phyloP scores from a whole-genome alignment of 2,113 vertebrate species.

The Tachysurus fulvidraco region DNA sequence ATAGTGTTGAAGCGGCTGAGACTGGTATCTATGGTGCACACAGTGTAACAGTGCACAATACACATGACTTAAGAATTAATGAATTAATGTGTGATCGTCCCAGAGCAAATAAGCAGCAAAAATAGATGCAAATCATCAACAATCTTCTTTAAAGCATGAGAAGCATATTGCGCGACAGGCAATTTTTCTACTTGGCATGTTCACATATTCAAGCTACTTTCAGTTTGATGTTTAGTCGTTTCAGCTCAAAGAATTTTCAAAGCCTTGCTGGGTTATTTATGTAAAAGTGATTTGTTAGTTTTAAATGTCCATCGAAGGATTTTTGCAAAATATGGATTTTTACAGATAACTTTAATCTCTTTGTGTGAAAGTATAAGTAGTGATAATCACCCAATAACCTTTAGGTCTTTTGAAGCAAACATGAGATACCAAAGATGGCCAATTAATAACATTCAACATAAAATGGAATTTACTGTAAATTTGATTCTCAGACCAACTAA shows the following conservation, averaged over 20 bases:
- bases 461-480: neutral
- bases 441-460: neutral
- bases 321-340: neutral
- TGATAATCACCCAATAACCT: neutral
- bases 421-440: neutral
- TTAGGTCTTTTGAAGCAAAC: neutral
- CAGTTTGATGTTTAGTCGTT: too few relatives aligned
- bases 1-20: neutral
- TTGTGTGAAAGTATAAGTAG: neutral
- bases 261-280: neutral
- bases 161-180: neutral
- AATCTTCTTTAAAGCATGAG: neutral
- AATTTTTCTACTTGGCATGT: too few relatives aligned
- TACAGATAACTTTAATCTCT: neutral
- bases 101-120: too few relatives aligned
- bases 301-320: neutral
- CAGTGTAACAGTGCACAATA: too few relatives aligned
- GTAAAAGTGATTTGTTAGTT: neutral
- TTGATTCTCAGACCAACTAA: neutral
- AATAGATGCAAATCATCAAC: too few relatives aligned
- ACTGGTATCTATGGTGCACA: neutral
- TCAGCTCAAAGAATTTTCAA: neutral
- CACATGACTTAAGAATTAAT: too few relatives aligned
- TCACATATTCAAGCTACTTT: neutral
- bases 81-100: too few relatives aligned